Conservation (phyloP, 2,113 vertebrate species). For the Poecilia latipinna region DNA sequence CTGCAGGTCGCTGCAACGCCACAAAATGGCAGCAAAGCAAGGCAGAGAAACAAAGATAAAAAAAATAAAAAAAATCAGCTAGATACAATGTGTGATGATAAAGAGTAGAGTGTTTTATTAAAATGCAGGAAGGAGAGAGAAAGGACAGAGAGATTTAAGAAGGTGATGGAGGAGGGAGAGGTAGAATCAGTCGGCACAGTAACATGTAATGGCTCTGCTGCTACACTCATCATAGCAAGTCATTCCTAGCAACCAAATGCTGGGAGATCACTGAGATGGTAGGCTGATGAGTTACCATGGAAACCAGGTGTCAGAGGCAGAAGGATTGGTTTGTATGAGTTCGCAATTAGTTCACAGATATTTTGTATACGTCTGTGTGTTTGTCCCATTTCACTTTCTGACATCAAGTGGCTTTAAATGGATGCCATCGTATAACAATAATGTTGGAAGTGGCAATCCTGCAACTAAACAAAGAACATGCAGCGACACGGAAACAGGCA, state of each 20-base stretch:
- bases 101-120: not conserved
- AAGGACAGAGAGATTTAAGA: slow-evolving; percentile 25
- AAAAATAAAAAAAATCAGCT: slow-evolving; percentile 14
- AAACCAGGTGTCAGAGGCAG: slow-evolving; percentile 58
- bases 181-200: slow-evolving; percentile 31
- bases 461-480: not conserved
- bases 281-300: slow-evolving; percentile 66
- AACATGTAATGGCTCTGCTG: slow-evolving; percentile 20
- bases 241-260: slow-evolving; percentile 47
- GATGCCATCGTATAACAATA: not conserved
- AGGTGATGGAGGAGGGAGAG: not conserved
- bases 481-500: not conserved
- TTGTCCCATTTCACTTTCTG: not conserved
- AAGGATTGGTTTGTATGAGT: slow-evolving; percentile 1
- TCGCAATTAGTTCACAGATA: not conserved
- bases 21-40: slow-evolving; percentile 82
- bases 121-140: not conserved
- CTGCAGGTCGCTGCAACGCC: slow-evolving; percentile 96
- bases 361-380: not conserved
- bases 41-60: slow-evolving; percentile 12
- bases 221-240: slow-evolving; percentile 58
- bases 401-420: not conserved
- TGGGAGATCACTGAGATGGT: slow-evolving; percentile 50
- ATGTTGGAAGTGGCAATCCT: not conserved
- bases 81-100: not conserved